Evolutionary conservation across 2,113 vertebrate genomes (phyloP), one percentile per base, ranked within the genome.

Genomic region (Gnathonemus longibarbis): DNA sequence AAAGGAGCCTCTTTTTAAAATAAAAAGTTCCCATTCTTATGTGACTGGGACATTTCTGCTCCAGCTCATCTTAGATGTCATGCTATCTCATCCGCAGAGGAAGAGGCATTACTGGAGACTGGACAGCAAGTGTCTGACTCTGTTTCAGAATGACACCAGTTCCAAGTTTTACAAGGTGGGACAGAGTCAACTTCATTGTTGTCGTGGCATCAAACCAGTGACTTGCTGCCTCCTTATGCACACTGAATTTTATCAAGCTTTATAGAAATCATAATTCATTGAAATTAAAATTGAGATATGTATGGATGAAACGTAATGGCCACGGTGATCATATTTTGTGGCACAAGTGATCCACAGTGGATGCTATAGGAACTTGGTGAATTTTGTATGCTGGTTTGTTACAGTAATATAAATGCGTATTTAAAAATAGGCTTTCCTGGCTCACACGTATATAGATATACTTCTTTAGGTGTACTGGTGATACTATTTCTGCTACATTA

Each of bases 61-160:
- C 8, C 10, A 27, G 19, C 83, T 87, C 7, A 3, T 17, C 13
- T 21, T 56, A 50, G 13, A 35, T 35, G n/a, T 27, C 45, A 39
- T 21, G 35, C 21, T 87, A 5, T 94, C 56, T 94, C 91, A 5
- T 96, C 92, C 94, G 89, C 95, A 99, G 98, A 95, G 98, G 94
- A 99, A 99, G 95, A 97, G 98, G 92, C 98, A 99, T 96, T 99
- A 98, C 92, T 99, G 98, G 98, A 97, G 98, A 91, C 95, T 99
- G 93, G 98, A 99, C 94, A 98, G 98, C 95, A 99, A 99, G 95
- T 98, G 97, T 94, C 95, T 99, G 92, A 98, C 97, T 2, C 94
- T 99, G 24, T 99, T 99, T 96, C 98, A 99, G 95, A 99, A 99
- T 74, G 98, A 99, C 94, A 97, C 97, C 58, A 98, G 98, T 94